Conservation (phyloP, 23 tunicate genomes). For the Ascidia mentula region DNA sequence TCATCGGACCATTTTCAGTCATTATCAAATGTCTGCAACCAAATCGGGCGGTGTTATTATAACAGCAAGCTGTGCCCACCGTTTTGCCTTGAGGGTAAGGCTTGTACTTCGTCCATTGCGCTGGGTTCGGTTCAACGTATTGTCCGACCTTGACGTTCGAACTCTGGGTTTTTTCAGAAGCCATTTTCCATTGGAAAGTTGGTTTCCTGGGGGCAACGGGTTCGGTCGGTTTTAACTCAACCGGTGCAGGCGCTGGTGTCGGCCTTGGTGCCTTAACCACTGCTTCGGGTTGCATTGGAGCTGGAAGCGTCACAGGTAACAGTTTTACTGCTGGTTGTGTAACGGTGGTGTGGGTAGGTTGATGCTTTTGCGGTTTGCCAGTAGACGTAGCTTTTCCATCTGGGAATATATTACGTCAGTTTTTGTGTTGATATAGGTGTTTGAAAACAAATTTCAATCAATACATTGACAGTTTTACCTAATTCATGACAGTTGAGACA, state of each 20-base stretch:
- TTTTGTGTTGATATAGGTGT: too few relatives aligned
- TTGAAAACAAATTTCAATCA: too few relatives aligned
- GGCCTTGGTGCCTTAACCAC: background rate
- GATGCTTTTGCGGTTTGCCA: background rate
- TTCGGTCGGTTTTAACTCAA: background rate
- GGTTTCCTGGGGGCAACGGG: constrained; percentile 1
- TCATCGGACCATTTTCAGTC: too few relatives aligned
- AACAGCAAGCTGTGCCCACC: too few relatives aligned
- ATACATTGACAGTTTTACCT: too few relatives aligned
- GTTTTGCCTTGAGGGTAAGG: constrained; percentile 27
- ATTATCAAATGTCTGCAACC: too few relatives aligned
- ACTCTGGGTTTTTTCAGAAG: constrained; percentile 2
- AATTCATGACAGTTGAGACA: too few relatives aligned
- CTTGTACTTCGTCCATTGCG: constrained; percentile 39
- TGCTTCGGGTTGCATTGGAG: background rate
- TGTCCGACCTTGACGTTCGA: constrained; percentile 20
- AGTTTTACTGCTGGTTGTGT: background rate
- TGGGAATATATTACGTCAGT: too few relatives aligned
- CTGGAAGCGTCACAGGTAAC: background rate
- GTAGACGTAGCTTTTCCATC: background rate
- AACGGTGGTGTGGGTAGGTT: constrained; percentile 3
- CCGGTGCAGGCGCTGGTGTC: background rate
- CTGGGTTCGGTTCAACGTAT: constrained; percentile 50
- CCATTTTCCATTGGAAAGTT: constrained; percentile 44
- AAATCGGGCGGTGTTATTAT: too few relatives aligned